Percentiles rank a stretch among this genome's conserved stretches.
phyloP scores from a whole-genome alignment of 1,140 invertebrate species.

The Cydia splendana region DNA sequence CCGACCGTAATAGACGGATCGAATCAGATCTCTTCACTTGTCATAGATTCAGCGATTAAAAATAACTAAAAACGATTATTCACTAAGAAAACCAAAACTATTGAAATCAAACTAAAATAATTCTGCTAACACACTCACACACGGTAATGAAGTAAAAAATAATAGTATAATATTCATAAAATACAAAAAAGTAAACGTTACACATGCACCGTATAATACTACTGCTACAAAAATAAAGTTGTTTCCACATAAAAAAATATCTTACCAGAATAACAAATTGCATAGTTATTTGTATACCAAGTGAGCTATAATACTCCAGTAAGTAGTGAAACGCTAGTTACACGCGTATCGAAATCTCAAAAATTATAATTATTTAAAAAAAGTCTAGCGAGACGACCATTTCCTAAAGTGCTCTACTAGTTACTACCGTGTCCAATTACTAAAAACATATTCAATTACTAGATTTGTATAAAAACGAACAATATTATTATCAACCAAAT shows the following conservation, averaged over 20 bases:
- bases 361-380: constrained; percentile 61
- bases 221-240: constrained; percentile 75
- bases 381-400: constrained; percentile 74
- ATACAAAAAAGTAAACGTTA: constrained; percentile 72
- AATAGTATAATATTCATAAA: constrained; percentile 76
- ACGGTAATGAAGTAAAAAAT: constrained; percentile 72
- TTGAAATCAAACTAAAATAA: constrained; percentile 78
- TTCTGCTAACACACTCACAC: constrained; percentile 78
- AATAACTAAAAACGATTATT: constrained; percentile 71
- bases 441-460: constrained; percentile 69
- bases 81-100: constrained; percentile 75
- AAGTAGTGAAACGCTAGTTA: constrained; percentile 58
- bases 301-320: constrained; percentile 71
- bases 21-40: constrained; percentile 74
- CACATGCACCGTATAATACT: constrained; percentile 78
- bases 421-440: constrained; percentile 73
- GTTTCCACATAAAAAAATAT: constrained; percentile 76
- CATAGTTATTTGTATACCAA: constrained; percentile 75
- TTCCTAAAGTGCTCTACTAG: constrained; percentile 74
- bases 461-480: constrained; percentile 73
- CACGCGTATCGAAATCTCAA: constrained; percentile 64
- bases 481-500: constrained; percentile 76
- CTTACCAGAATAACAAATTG: constrained; percentile 77
- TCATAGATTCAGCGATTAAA: constrained; percentile 75
- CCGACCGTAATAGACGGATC: constrained; percentile 48